Base-by-base conservation (phyloP, 2,888 invertebrate species). In the Disparrhopalites patrizii region DNA sequence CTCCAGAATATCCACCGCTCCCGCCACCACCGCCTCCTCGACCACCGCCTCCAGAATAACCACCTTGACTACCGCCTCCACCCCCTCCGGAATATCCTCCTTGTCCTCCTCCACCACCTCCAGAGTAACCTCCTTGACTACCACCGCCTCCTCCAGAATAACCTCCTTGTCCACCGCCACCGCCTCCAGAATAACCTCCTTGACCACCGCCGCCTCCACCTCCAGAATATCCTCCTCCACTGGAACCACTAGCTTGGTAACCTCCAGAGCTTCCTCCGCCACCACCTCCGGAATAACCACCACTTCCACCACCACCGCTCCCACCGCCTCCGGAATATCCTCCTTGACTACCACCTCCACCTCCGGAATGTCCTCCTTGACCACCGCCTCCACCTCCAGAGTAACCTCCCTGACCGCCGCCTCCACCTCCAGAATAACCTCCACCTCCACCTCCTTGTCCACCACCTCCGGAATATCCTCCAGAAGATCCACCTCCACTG, bases 291-390 rank as follows among this genome's bases (percentile, higher is more conserved):
- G 5, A 20, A 18, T 20, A 15, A 43, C 43, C 43, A 43, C 43
- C 43, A 20, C 43, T 20, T 15, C 36, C 15, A 15, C 15, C 7
- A 10, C 36, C 36, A 10, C 36, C 36, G 36, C 36, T 36, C 8
- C 36, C 15, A 15, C 8, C 36, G 15, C 8, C 36, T 36, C 15
- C 8, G 7, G 7, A 15, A 15, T 36, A 36, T 36, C 36, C 36
- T 10, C 43, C 43, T 10, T 20, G n/a, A 20, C 43, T 4, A 4
- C 43, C 43, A n/a, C 43, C 43, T 18, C 43, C 43, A 43, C 43
- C 43, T 5, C 43, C 43, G 43, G 43, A 43, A 15, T 43, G 20
- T 43, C 43, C 43, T 43, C 43, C 43, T 43, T 43, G 43, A 43
- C 43, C 43, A 18, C 43, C n/a, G n/a, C n/a, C n/a, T n/a, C n/a